Conservation (phyloP, 2,888 invertebrate genomes). For the Leptarthrus brevirostris region DNA sequence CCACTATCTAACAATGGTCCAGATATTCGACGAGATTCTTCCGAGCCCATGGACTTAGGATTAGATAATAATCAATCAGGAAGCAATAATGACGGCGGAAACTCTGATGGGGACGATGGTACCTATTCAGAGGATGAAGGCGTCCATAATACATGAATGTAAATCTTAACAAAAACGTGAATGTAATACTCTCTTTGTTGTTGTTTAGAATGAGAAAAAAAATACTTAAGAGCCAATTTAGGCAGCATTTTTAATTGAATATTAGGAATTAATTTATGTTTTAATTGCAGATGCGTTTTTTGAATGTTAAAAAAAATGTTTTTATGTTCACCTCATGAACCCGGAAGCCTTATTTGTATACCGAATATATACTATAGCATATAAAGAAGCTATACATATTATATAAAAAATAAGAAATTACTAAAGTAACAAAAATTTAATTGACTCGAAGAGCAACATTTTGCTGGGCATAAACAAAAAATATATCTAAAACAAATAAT, state of each 20-base stretch:
- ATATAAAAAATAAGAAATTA: background rate
- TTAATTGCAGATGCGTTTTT: constrained; percentile 42
- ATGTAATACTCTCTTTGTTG: constrained; percentile 13
- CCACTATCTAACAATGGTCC: constrained; percentile 54
- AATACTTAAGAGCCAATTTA: constrained; percentile 23
- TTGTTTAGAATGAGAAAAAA: constrained; percentile 23
- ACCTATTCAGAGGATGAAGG: constrained; percentile 67
- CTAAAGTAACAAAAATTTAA: background rate
- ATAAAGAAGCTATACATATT: constrained; percentile 33
- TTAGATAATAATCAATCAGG: constrained; percentile 64
- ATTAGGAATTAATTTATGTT: constrained; percentile 30
- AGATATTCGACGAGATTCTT: constrained; percentile 63
- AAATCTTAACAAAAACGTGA: constrained; percentile 1
- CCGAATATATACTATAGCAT: constrained; percentile 56
- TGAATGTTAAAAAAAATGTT: constrained; percentile 28
- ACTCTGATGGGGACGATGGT: constrained; percentile 64
- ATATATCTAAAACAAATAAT: constrained; percentile 32
- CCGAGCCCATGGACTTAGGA: constrained; percentile 67
- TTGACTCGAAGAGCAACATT: background rate
- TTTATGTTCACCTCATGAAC: constrained; percentile 57
- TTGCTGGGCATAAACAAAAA: constrained; percentile 9
- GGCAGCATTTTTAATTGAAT: background rate
- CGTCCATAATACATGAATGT: constrained; percentile 63
- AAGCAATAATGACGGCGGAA: constrained; percentile 62
- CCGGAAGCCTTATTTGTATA: constrained; percentile 68